phyloP scores from a whole-genome alignment of 2,888 invertebrate species.

The Pseudococcus longispinus region DNA sequence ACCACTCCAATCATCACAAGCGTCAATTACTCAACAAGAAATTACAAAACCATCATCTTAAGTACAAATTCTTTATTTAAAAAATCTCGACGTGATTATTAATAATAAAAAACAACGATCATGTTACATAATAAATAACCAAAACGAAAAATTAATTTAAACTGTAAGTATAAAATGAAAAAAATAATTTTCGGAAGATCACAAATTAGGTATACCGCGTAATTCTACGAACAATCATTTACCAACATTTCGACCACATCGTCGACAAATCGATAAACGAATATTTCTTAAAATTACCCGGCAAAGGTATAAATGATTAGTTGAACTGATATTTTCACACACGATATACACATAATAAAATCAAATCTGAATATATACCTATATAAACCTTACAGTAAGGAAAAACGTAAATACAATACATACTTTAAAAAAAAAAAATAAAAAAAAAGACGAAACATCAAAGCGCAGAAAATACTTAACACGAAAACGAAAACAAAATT shows the following conservation, averaged over 20 bases:
- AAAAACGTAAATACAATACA: not conserved
- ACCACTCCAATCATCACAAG: too few relatives aligned
- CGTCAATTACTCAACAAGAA: too few relatives aligned
- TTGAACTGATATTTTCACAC: not conserved
- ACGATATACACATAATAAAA: not conserved
- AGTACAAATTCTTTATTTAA: conserved; percentile 52
- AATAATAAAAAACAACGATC: conserved; percentile 47
- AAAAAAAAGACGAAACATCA: not conserved
- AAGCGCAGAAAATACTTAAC: not conserved
- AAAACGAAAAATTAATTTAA: conserved; percentile 27
- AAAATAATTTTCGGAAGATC: conserved; percentile 11
- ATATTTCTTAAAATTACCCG: conserved; percentile 30
- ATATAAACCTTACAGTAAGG: not conserved
- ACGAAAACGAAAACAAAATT: not conserved
- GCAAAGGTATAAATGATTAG: not conserved
- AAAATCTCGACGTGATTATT: conserved; percentile 24
- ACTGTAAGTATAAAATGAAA: conserved; percentile 35
- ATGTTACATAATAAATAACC: conserved; percentile 50
- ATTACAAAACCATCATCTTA: not conserved
- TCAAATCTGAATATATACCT: conserved; percentile 1
- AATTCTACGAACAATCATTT: not conserved
- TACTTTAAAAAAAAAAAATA: not conserved
- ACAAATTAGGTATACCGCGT: not conserved
- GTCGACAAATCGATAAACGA: too few relatives aligned
- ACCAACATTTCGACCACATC: too few relatives aligned